Base-by-base conservation (phyloP, 53 echinoderm and acorn worm species). In the Echinometra lucunter region DNA sequence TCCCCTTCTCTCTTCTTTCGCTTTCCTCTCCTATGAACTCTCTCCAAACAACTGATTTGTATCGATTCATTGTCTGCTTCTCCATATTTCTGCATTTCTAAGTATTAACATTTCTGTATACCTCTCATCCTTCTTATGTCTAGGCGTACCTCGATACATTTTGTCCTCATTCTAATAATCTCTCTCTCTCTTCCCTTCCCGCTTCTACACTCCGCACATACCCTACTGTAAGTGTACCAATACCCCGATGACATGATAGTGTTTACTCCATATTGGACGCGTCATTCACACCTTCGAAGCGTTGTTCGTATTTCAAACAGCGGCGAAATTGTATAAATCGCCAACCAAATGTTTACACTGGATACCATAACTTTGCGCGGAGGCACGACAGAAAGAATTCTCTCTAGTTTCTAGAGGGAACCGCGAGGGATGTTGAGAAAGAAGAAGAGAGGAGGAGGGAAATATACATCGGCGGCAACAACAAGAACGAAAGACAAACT, bases 331-430 rank as follows among this genome's bases (percentile, higher is more conserved):
- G 92, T 94, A 94, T 94, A 85, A 94, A 94, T 83, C 94, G 94
- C 85, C 94, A 85, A 85, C 83, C 94, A 94, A 94, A 94, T 94
- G 94, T 94, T 94, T 94, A 94, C 85, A 82, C 85, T 34, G 94
- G 94, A 82, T 94, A 94, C 83, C 83, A 85, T 94, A 94, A 94
- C 94, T 94, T 83, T 94, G 85, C 82, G 32, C 94, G 85, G 55
- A 92, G 92, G 92, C 92, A 92, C 78, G 92, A 78, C 92, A 92
- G 80, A 92, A 78, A 28, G 92, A 92, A 92, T 78, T 78, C 74
- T 72, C 45, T 92, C 78, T 69, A 25, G 53, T 49, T 85, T 85
- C 85, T 85, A 35, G 38, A 60, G 37, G 35, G 89, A 30, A 60
- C 66, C 66, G 72, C 66, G 67, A 28, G 45, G 45, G 91, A 91